Evolutionary conservation across 64 coral and sea anemone genomes (phyloP), one percentile per base, ranked within the genome.

Genomic region (Stichodactyla helianthus): DNA sequence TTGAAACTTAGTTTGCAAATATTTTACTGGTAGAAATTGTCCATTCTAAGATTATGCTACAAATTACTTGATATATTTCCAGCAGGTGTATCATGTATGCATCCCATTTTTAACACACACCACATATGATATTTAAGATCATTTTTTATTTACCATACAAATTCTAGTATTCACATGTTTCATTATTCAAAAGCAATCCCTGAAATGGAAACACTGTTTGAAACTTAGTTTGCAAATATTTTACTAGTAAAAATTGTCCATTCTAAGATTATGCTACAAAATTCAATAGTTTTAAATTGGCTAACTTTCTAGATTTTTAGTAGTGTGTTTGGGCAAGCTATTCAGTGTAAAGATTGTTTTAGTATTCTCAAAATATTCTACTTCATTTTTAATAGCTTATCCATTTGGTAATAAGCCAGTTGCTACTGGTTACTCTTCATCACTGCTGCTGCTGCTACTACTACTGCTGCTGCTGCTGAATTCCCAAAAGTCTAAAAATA

Each of bases 401-500:
- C 19, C 62, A 65, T 65, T 18, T 65, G 22, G 0, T n/a, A 22
- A 65, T 44, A 3, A 44, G 35, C 35, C 35, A 44, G 35, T 44
- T 44, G 62, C 31, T 5, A 7, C 12, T 44, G 31, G 16, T 79
- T 52, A 79, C 31, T 81, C 31, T 53, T 81, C 78, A 54, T 81
- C 14, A 19, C 50, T 52, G 15, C 50, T 52, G 51, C 78, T 81
- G 10, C 78, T 81, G 78, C 78, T 80, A 19, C 77, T 81, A 7
- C 78, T 81, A 0, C 78, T 53, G 2, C 50, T 52, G 15, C 78
- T 81, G 50, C 78, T 81, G 52, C 78, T 81, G 78, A 81, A 81
- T 18, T 81, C 78, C 78, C 78, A 81, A 22, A 18, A 81, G 19
- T 81, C 78, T 81, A 52, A 52, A 81, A 81, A 81, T 16, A 52